Evolutionary conservation across 2,797 vertebrate genomes (phyloP), one percentile per base, ranked within the genome.

Genomic region (Acrossocheilus wenchowensis): DNA sequence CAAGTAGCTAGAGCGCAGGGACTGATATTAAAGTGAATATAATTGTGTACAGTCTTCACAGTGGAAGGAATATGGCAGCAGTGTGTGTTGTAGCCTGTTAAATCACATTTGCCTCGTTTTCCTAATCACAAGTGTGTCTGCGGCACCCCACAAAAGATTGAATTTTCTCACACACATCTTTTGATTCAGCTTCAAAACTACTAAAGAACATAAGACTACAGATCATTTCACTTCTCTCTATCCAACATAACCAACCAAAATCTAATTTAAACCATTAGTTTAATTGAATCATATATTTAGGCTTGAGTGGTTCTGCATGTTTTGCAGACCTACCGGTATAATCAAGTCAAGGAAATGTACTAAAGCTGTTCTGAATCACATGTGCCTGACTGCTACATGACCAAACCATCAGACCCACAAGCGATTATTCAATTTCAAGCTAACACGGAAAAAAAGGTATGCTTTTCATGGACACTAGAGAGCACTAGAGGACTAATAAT

Each of bases 191-290:
- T 36, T 45, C 2, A 34, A 71, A 80, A 26, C 52, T 72, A 57
- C 39, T 78, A 26, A 60, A 72, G 50, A 85, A 81, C 45, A 48
- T 6, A 71, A 77, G 48, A 72, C 52, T 52, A 50, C 45, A 78
- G 45, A 84, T 17, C 57, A 66, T 80, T 80, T 34, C 19, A 23
- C 5, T 5, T 39, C 75, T 26, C 64, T 30, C 50, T 17, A 66
- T 77, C n/a, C 68, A 43, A 7, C 43, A 39, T 78, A 78, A 82
- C 83, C 17, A 5, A 78, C 14, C 36, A 41, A 84, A 68, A 78
- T 84, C 57, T 85, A 34, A 69, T 83, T 81, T 36, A 81, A 81
- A 69, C 71, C 88, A 86, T 89, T 83, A 66, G 26, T 68, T 85
- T 72, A 77, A 88, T 17, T 62, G 26, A 88, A 88, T 90, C 83